Base-by-base conservation (phyloP, 2,113 vertebrate genomes). In the Cebidichthys violaceus region DNA sequence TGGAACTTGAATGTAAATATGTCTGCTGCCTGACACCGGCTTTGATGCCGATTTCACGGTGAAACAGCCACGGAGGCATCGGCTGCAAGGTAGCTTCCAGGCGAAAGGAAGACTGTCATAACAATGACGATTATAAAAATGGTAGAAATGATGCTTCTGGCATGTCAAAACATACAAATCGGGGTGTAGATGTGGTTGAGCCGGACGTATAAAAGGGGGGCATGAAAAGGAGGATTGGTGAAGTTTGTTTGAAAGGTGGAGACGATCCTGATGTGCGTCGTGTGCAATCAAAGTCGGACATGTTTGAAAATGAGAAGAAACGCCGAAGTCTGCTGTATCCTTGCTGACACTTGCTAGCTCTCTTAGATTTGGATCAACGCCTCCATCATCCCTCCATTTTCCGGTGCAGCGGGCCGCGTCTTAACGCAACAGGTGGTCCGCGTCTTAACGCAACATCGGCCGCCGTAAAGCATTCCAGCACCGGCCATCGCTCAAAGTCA, bases 391-490 rank as follows among this genome's bases (percentile, higher is more conserved):
- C 66, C 67, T 50, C 8, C 57, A 2, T 75, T 39, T 79, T 65
- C 68, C 65, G 14, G 43, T 78, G 75, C 66, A 50, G 50, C 0
- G 13, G 52, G 78, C 39, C 84, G 39, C 22, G 43, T 89, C 87
- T 83, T 70, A 27, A 81, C 78, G 86, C 82, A 73, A 75, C 70
- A 90, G 90, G 88, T 92, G 86, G 86, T 85, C n/a, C 84, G 39
- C 22, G 43, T 89, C 87, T 83, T 70, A 27, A 81, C 78, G 86
- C 82, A 73, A 75, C 70, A 79, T 10, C 64, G 78, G 60, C 52
- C 9, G 11, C 72, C 31, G 4, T 41, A 11, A 29, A 65, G 67
- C 77, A 74, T 90, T 88, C 86, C 79, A 66, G 29, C 4, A 6
- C 52, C 33, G 82, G 54, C 74, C 72, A 81, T 84, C 3, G 13